These are phyloP conservation scores for Epinephelus cyanopodus DNA, from an alignment of 2,113 vertebrate species.

Conservation along the genomic window DNA sequence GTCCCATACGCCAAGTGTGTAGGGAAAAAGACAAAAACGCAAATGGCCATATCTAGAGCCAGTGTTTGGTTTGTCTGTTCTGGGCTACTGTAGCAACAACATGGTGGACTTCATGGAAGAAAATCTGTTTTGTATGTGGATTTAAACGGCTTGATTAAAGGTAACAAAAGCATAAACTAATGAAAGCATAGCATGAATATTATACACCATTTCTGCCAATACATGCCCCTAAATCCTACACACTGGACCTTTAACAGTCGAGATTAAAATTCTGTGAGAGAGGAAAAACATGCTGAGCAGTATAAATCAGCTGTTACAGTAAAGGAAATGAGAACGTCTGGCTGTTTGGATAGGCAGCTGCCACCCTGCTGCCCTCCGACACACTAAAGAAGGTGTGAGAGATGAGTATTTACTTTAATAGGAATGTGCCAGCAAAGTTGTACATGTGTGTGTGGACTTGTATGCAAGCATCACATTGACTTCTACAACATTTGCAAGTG, in stretches of 20 bases:
- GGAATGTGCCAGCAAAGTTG: conserved; percentile 65
- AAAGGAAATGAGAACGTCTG: conserved; percentile 52
- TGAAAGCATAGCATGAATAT: too few species aligned
- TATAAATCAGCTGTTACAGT: conserved; percentile 48
- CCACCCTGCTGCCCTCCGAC: conserved; percentile 59
- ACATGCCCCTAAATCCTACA: too few species aligned
- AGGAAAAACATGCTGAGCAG: conserved; percentile 32
- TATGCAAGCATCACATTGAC: background rate
- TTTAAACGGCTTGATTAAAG: too few species aligned
- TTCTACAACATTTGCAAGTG: background rate
- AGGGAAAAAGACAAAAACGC: too few species aligned
- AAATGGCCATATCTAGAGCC: too few species aligned
- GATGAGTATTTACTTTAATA: conserved; percentile 79
- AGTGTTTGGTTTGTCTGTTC: too few species aligned
- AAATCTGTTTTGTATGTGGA: too few species aligned
- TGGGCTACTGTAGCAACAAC: too few species aligned
- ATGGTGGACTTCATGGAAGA: too few species aligned
- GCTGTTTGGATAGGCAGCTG: conserved; percentile 67
- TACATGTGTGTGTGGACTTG: background rate
- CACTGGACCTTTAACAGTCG: conserved; percentile 8
- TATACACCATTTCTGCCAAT: too few species aligned
- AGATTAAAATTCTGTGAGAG: conserved; percentile 33
- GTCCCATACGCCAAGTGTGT: too few species aligned
- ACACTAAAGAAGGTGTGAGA: conserved; percentile 70
- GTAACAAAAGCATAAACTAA: too few species aligned